Evolutionary conservation across 2,797 vertebrate genomes (phyloP), one percentile per base, ranked within the genome.

Genomic region (Acipenser oxyrinchus): DNA sequence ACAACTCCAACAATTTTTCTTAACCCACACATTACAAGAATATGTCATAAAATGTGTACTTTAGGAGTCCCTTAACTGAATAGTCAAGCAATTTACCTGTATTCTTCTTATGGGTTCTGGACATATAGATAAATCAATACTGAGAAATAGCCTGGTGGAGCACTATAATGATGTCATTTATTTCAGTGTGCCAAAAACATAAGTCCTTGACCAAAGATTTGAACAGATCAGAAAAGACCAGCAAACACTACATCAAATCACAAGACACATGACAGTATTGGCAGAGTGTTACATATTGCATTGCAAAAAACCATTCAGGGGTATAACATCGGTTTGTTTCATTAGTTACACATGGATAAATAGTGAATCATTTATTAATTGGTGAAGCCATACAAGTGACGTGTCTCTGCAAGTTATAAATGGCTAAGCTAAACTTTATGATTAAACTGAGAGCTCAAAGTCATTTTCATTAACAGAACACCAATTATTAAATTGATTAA

Each of bases 141-240:
- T 74, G 77, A 62, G 75, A 73, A 80, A 81, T 78, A 79, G 76
- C 80, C 83, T 85, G 82, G 83, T 87, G 87, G 83, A 81, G 73
- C 73, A 72, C 73, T 83, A 80, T 87, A 88, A 88, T 86, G 76
- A 83, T 75, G 84, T 86, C 75, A 88, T 89, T 86, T 85, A 84
- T 88, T 87, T 85, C 71, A 81, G 83, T 84, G 85, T 86, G 86
- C 86, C 87, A 77, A 84, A 79, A 84, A 88, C 83, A 82, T 82
- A 84, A 81, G 82, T 84, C 78, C 83, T 83, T 85, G 84, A 85
- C 86, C 82, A 84, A 69, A 77, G 73, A 79, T 78, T 77, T 77
- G 72, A 78, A 63, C 79, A 78, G 83, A 81, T 76, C 78, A 77
- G 76, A 76, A 77, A 79, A 9, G 37, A 18, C 15, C 15, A 18